A percentile compares a stretch with the other conserved stretches of the same genome.
These are phyloP conservation scores for Tenthredo scrophulariae DNA, from an alignment of 2,888 invertebrate species.

Conservation along the genomic window DNA sequence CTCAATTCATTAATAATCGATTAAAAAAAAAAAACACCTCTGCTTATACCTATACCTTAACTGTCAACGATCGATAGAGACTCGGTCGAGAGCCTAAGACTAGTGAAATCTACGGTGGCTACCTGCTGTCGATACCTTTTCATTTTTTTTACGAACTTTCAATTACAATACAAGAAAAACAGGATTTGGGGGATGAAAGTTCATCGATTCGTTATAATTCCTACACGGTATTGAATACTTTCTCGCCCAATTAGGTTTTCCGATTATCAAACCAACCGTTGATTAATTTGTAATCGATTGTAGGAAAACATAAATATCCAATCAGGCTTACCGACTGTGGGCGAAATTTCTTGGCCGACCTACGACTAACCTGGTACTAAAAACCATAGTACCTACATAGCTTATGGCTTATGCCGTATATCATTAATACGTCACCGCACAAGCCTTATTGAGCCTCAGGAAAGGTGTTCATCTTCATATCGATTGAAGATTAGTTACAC, in stretches of 20 bases:
- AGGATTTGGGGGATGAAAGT: not conserved
- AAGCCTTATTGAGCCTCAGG: not conserved
- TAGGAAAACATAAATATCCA: not conserved
- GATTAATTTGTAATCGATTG: not conserved
- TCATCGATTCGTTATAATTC: not conserved
- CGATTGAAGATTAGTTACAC: conserved; percentile 16
- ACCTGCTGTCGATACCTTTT: not conserved
- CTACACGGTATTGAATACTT: not conserved
- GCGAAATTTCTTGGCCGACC: not conserved
- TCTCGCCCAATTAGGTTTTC: not conserved
- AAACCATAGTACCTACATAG: not conserved
- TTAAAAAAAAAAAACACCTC: too few species aligned
- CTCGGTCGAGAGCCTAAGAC: not conserved
- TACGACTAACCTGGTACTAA: not conserved
- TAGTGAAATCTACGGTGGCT: not conserved
- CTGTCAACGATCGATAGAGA: not conserved
- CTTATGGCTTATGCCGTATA: not conserved
- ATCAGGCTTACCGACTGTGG: not conserved
- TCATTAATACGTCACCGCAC: not conserved
- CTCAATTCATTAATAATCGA: too few species aligned
- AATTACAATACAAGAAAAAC: not conserved
- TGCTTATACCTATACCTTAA: too few species aligned
- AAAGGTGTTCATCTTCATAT: not conserved
- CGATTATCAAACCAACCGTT: not conserved
- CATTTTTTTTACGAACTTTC: not conserved